These are phyloP conservation scores for Lobophora halterata DNA, from an alignment of 2,888 invertebrate species.

Conservation along the genomic window DNA sequence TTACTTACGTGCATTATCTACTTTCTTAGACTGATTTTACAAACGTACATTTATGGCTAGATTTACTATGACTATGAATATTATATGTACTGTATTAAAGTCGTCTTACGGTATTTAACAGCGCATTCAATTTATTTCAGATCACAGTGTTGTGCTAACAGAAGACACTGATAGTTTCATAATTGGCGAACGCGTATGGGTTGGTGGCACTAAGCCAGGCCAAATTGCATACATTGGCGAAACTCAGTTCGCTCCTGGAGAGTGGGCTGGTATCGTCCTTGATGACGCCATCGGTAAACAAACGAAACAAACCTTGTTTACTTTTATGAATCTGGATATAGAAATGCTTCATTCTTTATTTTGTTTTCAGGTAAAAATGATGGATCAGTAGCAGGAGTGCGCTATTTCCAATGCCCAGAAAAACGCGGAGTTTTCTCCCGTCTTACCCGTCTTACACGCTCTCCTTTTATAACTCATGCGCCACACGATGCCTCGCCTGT, in stretches of 20 bases:
- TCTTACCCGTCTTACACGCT: constrained; percentile 90
- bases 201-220: constrained; percentile 94
- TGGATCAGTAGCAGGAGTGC: constrained; percentile 94
- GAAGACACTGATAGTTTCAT: constrained; percentile 97
- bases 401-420: constrained; percentile 96
- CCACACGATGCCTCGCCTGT: constrained; percentile 73
- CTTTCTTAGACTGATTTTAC: constrained; percentile 34
- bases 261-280: constrained; percentile 98
- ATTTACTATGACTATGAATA: too few species aligned
- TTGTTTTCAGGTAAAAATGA: constrained; percentile 95
- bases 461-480: constrained; percentile 81
- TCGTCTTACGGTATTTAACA: not conserved
- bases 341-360: too few species aligned
- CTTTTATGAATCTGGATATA: too few species aligned
- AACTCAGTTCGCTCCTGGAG: constrained; percentile 98
- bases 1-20: too few species aligned
- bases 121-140: constrained; percentile 71
- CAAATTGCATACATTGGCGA: constrained; percentile 96
- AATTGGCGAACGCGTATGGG: constrained; percentile 97
- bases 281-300: constrained; percentile 94
- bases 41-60: not conserved
- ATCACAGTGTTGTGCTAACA: constrained; percentile 91
- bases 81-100: not conserved
- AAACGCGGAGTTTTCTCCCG: constrained; percentile 97
- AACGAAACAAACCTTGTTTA: not conserved